Conservation (phyloP, 2,888 invertebrate species). For the Protophormia terraenovae region DNA sequence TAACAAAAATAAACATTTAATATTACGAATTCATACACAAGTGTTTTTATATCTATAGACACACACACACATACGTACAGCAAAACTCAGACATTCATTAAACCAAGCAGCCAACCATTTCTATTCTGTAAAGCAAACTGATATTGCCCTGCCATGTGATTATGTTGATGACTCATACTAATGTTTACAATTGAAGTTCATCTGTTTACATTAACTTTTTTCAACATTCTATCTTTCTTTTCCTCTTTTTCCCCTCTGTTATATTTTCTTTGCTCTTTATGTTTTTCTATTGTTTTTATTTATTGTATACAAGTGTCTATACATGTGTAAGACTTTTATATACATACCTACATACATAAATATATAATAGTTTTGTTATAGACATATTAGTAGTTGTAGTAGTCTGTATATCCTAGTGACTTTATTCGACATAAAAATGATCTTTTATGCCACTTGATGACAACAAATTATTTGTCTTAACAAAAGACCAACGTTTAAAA, state of each 20-base stretch:
- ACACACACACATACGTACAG: neutral
- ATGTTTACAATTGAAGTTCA: slow-evolving; percentile 59
- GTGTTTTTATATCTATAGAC: neutral
- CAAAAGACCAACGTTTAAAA: slow-evolving; percentile 49
- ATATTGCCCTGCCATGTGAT: neutral
- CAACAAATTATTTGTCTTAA: slow-evolving; percentile 40
- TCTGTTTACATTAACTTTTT: slow-evolving; percentile 59
- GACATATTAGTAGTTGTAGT: neutral
- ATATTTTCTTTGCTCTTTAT: neutral
- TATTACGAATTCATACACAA: slow-evolving; percentile 2
- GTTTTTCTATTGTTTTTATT: slow-evolving; percentile 10
- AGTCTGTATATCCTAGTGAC: neutral
- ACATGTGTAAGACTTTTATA: neutral
- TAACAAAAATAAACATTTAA: slow-evolving; percentile 45
- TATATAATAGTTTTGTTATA: neutral
- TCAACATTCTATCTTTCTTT: neutral
- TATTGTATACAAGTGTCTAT: neutral
- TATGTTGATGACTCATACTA: slow-evolving; percentile 16
- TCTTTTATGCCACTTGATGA: slow-evolving; percentile 48
- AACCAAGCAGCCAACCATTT: slow-evolving; percentile 2
- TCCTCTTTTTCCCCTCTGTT: neutral
- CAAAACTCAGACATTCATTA: neutral
- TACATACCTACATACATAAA: neutral
- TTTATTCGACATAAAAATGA: slow-evolving; percentile 25
- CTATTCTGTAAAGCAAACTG: neutral